A percentile compares a stretch with the other conserved stretches of the same genome.
Evolutionary conservation across 2,888 invertebrate species (phyloP).

Genomic region (Idaea aversata): DNA sequence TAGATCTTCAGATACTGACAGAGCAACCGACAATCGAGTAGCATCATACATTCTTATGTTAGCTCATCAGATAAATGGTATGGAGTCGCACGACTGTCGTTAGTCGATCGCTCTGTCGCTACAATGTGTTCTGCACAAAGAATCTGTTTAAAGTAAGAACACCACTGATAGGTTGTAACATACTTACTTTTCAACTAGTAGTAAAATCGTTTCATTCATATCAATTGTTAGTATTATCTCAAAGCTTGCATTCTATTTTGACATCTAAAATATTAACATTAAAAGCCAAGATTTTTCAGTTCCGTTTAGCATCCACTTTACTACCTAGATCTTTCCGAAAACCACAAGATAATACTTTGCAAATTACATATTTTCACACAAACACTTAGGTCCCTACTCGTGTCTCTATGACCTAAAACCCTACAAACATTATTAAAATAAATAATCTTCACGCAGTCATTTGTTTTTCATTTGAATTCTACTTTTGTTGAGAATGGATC

Average conservation of each 20-base stretch:
- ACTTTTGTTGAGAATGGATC: slow-evolving; percentile 43
- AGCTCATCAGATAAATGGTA: too few species aligned
- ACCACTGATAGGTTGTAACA: not conserved
- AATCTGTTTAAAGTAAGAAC: too few species aligned
- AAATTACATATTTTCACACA: slow-evolving; percentile 60
- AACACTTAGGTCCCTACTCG: slow-evolving; percentile 33
- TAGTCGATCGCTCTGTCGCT: too few species aligned
- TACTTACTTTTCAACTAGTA: too few species aligned
- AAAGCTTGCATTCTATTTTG: not conserved
- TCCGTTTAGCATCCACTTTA: slow-evolving; percentile 1
- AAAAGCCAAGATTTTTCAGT: not conserved
- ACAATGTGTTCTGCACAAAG: too few species aligned
- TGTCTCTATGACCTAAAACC: slow-evolving; percentile 55
- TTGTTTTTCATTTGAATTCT: slow-evolving; percentile 53
- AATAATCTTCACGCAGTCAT: slow-evolving; percentile 49
- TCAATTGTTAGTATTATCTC: not conserved
- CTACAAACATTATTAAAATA: slow-evolving; percentile 65
- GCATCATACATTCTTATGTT: too few species aligned
- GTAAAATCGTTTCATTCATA: not conserved
- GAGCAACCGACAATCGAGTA: too few species aligned
- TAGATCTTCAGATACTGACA: too few species aligned
- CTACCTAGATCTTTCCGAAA: slow-evolving; percentile 17
- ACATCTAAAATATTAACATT: too few species aligned
- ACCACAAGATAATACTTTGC: slow-evolving; percentile 16
- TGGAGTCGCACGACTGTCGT: too few species aligned